These are phyloP conservation scores for Gymnorhina tibicen DNA, from an alignment of 2,113 vertebrate genomes.

Conservation along the genomic window DNA sequence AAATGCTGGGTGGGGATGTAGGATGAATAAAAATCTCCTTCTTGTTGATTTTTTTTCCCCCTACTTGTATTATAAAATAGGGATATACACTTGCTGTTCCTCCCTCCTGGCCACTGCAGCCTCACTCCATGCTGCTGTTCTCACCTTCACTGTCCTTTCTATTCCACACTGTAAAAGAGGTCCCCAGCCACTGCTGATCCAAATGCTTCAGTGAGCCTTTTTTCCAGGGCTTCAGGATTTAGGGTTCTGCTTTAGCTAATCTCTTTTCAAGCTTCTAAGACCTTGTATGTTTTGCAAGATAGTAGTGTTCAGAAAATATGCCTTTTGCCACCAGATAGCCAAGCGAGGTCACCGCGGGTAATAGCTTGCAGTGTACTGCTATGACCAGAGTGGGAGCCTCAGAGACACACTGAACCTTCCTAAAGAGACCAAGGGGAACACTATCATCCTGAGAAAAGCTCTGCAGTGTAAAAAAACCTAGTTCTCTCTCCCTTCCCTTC, in stretches of 20 bases:
- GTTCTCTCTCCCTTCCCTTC: not conserved
- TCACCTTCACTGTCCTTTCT: conserved; percentile 35
- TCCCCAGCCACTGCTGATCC: conserved; percentile 26
- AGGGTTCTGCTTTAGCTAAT: conserved; percentile 49
- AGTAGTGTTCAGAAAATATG: not conserved
- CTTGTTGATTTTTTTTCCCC: not conserved
- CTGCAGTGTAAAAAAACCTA: not conserved
- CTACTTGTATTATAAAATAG: not conserved
- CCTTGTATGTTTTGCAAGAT: conserved; percentile 44
- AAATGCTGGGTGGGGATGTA: not conserved
- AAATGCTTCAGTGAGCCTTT: not conserved
- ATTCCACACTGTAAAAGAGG: not conserved
- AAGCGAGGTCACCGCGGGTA: not conserved
- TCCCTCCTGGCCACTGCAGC: not conserved
- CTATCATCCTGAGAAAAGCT: not conserved
- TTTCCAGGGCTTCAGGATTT: conserved; percentile 27
- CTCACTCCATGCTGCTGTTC: rapidly evolving
- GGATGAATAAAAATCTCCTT: not conserved
- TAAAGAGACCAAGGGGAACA: not conserved
- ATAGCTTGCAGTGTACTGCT: not conserved
- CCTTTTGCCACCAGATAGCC: not conserved
- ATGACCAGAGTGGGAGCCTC: not conserved
- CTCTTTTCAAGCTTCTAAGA: conserved; percentile 51
- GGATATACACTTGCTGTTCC: not conserved
- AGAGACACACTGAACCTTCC: not conserved